Base-by-base conservation (phyloP, 2,113 vertebrate species). In the Prionailurus viverrinus region DNA sequence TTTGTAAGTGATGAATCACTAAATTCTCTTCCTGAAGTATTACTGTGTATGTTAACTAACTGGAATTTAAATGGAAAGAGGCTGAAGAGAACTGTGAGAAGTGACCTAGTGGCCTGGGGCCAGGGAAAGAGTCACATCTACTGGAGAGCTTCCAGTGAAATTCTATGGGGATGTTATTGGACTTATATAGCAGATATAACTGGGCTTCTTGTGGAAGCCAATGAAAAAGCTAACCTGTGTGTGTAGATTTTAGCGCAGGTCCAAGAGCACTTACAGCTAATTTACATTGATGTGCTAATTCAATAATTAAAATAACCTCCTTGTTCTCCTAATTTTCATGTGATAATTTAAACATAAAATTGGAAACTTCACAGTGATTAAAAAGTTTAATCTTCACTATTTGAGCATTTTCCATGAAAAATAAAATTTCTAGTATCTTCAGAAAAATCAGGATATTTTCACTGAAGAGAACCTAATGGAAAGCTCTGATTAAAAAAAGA, bases 291-390 rank as follows among this genome's bases (percentile, higher is more conserved):
- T 39, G 7, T 83, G 31, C n/a, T 82, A 92, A 73, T 85, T 88
- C 31, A 79, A 4, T 80, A 92, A 92, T 66, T 83, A 68, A 81
- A 92, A 80, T 51, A 84, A n/a, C 4, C 9, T 11, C 48, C 25
- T 83, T 65, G 33, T 68, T 73, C 63, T 76, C 48, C 1, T 58
- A 19, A 76, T 86, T 88, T 85, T 78, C 76, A 83, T 73, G 1
- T 82, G 74, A 10, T 65, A 69, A 55, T 85, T 85, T 95, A 95
- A 97, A 90, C 19, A 11, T 63, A 23, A 83, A 31, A 51, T 87
- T 68, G 13, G 78, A 95, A 76, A 90, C 11, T 15, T 86, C 65
- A 29, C 0, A 27, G 21, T 69, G 33, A 83, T 93, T 83, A 39
- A 78, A 78, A 84, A 13, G 25, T 36, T 19, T 33, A 68, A 53